Base-by-base conservation (phyloP, 2,113 vertebrate genomes). In the Fulica atra region DNA sequence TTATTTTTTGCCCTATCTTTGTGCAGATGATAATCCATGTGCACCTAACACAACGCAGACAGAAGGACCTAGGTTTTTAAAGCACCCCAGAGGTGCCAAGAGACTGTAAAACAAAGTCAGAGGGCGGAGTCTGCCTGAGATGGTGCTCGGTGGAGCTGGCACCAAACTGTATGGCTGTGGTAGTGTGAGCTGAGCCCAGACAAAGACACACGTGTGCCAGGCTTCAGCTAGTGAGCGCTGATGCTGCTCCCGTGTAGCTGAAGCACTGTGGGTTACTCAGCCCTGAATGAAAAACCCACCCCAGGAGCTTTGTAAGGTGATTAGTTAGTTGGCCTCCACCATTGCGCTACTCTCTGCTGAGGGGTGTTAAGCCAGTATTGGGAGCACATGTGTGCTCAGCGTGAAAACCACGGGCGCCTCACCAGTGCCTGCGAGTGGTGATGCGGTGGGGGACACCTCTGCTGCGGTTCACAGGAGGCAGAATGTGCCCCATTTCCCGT, bases 21-120 rank as follows among this genome's bases (percentile, higher is more conserved):
- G n/a, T n/a, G 24, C 8, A 48, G 36, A 8, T 77, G 59, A 24
- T 44, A 16, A 42, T 42, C 57, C 66, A 8, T 60, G 13, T 3
- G 0, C 40, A 3, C n/a, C 56, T 33, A 31, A 21, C 18, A 6
- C 0, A 4, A 3, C 20, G 4, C 1, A 0, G 2, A 18, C 14
- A 12, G 0, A 18, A 69, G 18, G 20, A 21, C 64, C 76, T 35
- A 13, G 5, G 1, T 60, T 92, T 79, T 19, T 28, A 18, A 74
- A 56, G 71, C 17, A 4, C 28, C 20, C 77, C 29, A 38, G 63
- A 38, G n/a, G 38, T 35, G 50, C 56, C 42, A 29, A 74, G 46
- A 35, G 79, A 29, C 24, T 51, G 25, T 44, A 72, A 83, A 36
- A 50, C 0, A 1, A 57, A 23, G 24, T 38, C 12, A 7, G 19